Evolutionary conservation across 2,888 invertebrate species (phyloP), one percentile per base, ranked within the genome.

Genomic region (Tridacna crocea): DNA sequence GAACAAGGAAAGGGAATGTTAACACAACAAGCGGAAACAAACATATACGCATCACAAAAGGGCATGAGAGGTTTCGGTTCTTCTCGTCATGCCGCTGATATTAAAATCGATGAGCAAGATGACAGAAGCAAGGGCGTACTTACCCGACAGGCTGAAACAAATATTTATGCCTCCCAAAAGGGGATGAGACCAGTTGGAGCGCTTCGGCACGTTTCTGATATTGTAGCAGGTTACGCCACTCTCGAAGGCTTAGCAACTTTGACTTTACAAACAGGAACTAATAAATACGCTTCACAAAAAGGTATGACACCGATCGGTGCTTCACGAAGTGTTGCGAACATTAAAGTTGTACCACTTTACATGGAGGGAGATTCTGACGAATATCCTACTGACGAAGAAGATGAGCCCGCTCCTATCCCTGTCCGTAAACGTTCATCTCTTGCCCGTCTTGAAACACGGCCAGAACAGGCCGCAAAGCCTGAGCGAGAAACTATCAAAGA

Each of bases 121-220:
- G 88, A 90, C 60, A 92, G 89, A 48, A 92, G 93, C 24, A 90
- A 92, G 46, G 89, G 88, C 8, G 77, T 91, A 22, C 91, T 94
- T n/a, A 89, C 93, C 36, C 89, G 92, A 22, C 93, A 93, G 84
- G 91, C 93, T 13, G 94, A 93, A 46, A 92, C 92, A 27, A 94
- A 94, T 88, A 93, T 93, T 82, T 91, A 89, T 51, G 94, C 94
- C 46, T 92, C 91, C 47, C 94, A 94, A 86, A 81, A 90, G n/a
- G 94, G 94, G n/a, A 87, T 90, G 84, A 82, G 80, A 12, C 77
- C 74, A 12, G 80, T 86, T 72, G 86, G 86, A 11, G 77, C 85
- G 10, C 36, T 79, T 13, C 51, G 85, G n/a, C 85, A 86, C 58
- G 80, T 65, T 17, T 73, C 85, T 24, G 85, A 86, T 58, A 83